Percentiles rank a stretch among this genome's conserved stretches.
Conservation (phyloP, 2,113 vertebrate genomes). For the Ochotona princeps region DNA sequence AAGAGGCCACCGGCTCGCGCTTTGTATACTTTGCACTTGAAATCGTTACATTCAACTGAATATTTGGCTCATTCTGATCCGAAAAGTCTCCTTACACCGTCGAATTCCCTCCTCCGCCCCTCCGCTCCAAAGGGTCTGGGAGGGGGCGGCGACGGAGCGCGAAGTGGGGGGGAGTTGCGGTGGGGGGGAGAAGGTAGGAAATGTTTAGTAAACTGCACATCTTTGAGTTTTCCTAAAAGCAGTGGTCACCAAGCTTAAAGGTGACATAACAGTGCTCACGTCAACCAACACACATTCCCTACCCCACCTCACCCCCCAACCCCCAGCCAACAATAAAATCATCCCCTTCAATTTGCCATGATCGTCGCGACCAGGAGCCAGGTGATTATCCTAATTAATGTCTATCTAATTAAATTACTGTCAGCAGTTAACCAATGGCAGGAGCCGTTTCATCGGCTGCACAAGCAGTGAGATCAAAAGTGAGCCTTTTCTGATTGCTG, state of each 20-base stretch:
- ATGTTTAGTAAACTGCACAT: slow-evolving; percentile 80
- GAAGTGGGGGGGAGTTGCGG: too few species aligned
- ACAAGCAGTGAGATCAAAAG: slow-evolving; percentile 93
- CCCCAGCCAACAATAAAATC: slow-evolving; percentile 88
- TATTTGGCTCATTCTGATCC: slow-evolving; percentile 83
- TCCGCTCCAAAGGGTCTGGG: slow-evolving; percentile 58
- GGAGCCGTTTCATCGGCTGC: slow-evolving; percentile 96
- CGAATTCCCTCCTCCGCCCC: slow-evolving; percentile 71
- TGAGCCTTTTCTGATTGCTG: slow-evolving; percentile 95
- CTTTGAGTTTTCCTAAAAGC: slow-evolving; percentile 73
- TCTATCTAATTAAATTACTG: slow-evolving; percentile 99
- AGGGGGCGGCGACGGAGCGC: neutral
- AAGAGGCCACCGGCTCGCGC: slow-evolving; percentile 75
- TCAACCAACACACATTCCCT: slow-evolving; percentile 82
- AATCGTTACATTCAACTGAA: slow-evolving; percentile 81
- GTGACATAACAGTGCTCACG: slow-evolving; percentile 86
- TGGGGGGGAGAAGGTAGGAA: slow-evolving; percentile 55
- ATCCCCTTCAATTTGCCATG: slow-evolving; percentile 90
- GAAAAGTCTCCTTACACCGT: slow-evolving; percentile 75
- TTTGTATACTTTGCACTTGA: slow-evolving; percentile 81
- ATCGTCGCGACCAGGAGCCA: slow-evolving; percentile 91
- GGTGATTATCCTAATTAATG: slow-evolving; percentile 99
- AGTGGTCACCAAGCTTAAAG: slow-evolving; percentile 84
- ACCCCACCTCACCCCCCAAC: slow-evolving; percentile 40
- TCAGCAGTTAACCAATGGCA: slow-evolving; percentile 97